Base-by-base conservation (phyloP, 1,140 invertebrate species). In the Wasmannia auropunctata region DNA sequence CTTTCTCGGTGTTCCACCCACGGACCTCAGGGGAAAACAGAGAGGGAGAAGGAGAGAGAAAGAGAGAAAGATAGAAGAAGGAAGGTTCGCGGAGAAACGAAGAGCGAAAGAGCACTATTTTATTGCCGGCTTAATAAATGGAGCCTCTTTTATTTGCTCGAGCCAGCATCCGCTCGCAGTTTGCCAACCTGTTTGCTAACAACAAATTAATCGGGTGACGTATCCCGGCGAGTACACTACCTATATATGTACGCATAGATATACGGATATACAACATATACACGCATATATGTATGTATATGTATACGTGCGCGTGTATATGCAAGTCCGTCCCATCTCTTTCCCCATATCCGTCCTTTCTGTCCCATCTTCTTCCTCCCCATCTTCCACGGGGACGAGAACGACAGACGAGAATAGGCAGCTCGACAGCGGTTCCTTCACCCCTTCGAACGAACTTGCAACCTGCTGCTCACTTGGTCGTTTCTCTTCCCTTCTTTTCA, bases 71-170 rank as follows among this genome's bases (percentile, higher is more conserved):
- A 58, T 25, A 25, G 56, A 79, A 63, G 81, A 69, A 58, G 14
- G 62, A 86, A 60, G 49, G 19, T 14, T n/a, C 28, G 88, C 49
- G 49, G 76, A 85, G 84, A 76, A 89, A 89, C 88, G 88, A 87
- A 85, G 87, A 86, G 79, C 86, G 85, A 65, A 81, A 69, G 89
- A 92, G 91, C 92, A 91, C 92, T 94, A 94, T 94, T 94, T 94
- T 95, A 94, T 94, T 94, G 93, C 93, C 92, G 92, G 93, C 91
- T 94, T 94, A 94, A 94, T 94, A 94, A 94, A 94, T 94, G 93
- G 93, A 93, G 92, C 91, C 92, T 93, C 93, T 91, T 94, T 94
- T 94, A 94, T 94, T 94, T 94, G 92, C 92, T 88, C 86, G 86
- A 91, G 90, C 91, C 92, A 92, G 92, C 92, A 94, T 94, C 93